Base-by-base conservation (phyloP, 2,888 invertebrate species). In the Synanthedon formicaeformis region DNA sequence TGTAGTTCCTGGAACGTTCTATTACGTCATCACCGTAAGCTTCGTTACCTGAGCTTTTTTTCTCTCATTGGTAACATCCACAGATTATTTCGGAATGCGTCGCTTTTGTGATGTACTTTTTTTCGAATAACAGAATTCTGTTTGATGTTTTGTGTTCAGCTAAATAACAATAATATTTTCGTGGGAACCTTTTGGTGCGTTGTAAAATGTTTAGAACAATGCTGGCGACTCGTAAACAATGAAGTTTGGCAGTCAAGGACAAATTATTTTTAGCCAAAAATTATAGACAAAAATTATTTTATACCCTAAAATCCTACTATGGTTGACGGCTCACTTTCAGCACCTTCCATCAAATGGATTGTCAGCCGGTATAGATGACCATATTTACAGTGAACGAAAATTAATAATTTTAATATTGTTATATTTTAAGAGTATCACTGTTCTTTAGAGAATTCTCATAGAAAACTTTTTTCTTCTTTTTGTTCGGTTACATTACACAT, bases 81-180 rank as follows among this genome's bases (percentile, higher is more conserved):
- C 23, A 53, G 51, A 68, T 70, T 70, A 71, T 63, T 52, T 56
- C 53, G 73, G 73, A 63, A 74, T 71, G 73, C 71, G 65, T 59
- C 56, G 60, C 56, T 64, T 57, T 54, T 54, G 57, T 54, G 48
- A 27, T 57, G 57, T 65, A 62, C 59, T 59, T 53, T 56, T 16
- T 56, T 58, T 59, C 59, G 61, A 45, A 14, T 45, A n/a, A 45
- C 45, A 14, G 45, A 45, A 45, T 34, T 34, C 34, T 34, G 45
- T n/a, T 23, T 23, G 23, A 23, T 23, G 23, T 23, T 45, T 45
- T 45, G 14, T 45, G 45, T 13, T 10, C 45, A n/a, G 12, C 14
- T 3, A 45, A 14, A 34, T 10, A 34, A 34, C 2, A 34, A 34
- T 34, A 34, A 34, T 34, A 34, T 34, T 34, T 12, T 45, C 45